Evolutionary conservation across 2,888 invertebrate genomes (phyloP).

Genomic region (Synergus gifuensis): DNA sequence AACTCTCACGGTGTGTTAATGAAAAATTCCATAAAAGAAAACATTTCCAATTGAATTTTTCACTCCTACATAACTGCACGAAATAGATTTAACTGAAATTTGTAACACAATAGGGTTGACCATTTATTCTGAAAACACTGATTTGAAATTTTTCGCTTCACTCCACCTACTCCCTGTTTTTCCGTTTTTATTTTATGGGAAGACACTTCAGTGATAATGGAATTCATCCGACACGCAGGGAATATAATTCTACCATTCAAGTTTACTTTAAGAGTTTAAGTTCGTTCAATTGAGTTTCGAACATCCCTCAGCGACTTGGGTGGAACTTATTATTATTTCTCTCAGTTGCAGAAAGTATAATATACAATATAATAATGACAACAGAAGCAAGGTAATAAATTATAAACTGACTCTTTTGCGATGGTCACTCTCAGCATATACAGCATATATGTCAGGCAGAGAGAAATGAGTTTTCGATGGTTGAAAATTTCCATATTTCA

Average conservation of each 20-base stretch:
- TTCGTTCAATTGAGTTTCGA: constrained; percentile 40
- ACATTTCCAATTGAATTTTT: not conserved
- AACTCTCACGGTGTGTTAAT: not conserved
- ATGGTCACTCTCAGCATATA: not conserved
- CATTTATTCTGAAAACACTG: constrained; percentile 34
- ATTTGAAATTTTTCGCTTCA: constrained; percentile 43
- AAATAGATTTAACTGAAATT: constrained; percentile 32
- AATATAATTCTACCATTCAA: constrained; percentile 37
- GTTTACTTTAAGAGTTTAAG: constrained; percentile 25
- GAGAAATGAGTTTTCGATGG: constrained; percentile 9
- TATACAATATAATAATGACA: not conserved
- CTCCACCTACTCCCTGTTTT: constrained; percentile 34
- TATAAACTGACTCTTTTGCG: constrained; percentile 16
- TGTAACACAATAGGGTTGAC: constrained; percentile 20
- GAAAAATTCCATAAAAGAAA: not conserved
- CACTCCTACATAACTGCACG: constrained; percentile 14
- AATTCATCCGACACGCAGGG: constrained; percentile 32
- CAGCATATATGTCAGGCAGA: not conserved
- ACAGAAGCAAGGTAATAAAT: constrained; percentile 22
- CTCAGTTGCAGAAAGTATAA: constrained; percentile 11
- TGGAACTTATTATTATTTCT: not conserved
- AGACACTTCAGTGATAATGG: constrained; percentile 41
- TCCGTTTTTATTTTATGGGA: constrained; percentile 38
- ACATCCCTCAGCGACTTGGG: constrained; percentile 22
- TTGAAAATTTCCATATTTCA: constrained; percentile 17